phyloP scores from a whole-genome alignment of 2,888 invertebrate species.

The Aphodius sticticus region DNA sequence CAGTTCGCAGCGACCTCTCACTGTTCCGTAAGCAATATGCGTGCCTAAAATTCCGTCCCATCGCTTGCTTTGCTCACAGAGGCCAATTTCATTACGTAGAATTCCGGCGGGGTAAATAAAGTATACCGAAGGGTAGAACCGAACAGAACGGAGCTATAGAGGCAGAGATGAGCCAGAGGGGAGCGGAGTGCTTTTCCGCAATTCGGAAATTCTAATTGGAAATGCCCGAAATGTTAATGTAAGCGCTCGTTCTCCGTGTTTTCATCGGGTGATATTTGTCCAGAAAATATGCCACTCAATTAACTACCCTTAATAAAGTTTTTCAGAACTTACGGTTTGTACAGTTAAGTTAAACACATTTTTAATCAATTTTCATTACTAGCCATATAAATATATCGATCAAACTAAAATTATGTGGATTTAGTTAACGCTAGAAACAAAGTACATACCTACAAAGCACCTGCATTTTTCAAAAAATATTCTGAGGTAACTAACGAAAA shows the following conservation, averaged over 20 bases:
- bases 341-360: too few species aligned
- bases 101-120: neutral
- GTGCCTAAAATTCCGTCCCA: neutral
- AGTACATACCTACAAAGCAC: too few species aligned
- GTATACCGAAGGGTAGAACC: neutral
- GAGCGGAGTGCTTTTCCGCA: neutral
- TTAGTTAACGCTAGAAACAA: too few species aligned
- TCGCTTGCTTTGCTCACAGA: neutral
- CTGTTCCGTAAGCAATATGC: neutral
- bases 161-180: neutral
- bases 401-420: too few species aligned
- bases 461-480: too few species aligned
- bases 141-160: neutral
- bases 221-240: neutral
- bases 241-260: neutral
- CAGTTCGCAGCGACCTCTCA: neutral
- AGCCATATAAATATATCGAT: too few species aligned
- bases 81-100: neutral
- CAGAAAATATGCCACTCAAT: neutral
- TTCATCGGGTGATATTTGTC: neutral
- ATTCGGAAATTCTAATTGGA: slow-evolving; percentile 4
- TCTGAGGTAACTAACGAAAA: too few species aligned
- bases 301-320: neutral
- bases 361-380: too few species aligned
- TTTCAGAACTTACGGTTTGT: too few species aligned